Evolutionary conservation across 2,113 vertebrate species (phyloP).

Genomic region (Microcebus ravelobensis): DNA sequence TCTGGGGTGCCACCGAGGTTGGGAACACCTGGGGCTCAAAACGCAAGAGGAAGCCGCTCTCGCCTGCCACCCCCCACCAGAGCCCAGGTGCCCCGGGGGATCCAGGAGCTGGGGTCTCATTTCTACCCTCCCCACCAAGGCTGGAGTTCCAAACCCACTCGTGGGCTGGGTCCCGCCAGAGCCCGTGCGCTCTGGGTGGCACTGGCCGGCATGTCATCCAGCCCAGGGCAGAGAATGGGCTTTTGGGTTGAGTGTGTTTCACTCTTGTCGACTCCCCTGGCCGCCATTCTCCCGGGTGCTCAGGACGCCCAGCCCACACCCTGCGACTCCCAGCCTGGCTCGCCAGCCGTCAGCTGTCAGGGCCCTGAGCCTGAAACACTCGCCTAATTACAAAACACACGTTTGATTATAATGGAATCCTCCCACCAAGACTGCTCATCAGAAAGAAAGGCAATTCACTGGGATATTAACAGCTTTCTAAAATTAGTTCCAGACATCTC

Average conservation of each 20-base stretch:
- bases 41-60: neutral
- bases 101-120: neutral
- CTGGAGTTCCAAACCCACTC: neutral
- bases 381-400: constrained; percentile 60
- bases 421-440: neutral
- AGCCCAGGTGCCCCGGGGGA: neutral
- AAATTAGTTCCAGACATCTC: neutral
- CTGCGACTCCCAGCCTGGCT: neutral
- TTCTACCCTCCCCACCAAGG: neutral
- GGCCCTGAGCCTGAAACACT: constrained; percentile 66
- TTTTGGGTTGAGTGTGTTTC: no score
- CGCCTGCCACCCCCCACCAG: neutral
- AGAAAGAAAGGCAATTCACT: neutral
- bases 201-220: neutral
- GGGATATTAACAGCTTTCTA: neutral
- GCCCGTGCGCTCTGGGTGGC: neutral
- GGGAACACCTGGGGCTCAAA: neutral
- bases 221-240: neutral
- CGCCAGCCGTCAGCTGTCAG: constrained; percentile 60
- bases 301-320: neutral
- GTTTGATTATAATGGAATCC: constrained; percentile 72
- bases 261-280: neutral
- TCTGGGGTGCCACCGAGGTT: neutral
- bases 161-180: neutral
- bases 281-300: neutral